Percentiles rank a stretch among this genome's conserved stretches.
These are phyloP conservation scores for Apogon talboti DNA, from an alignment of 2,797 vertebrate genomes.

Conservation along the genomic window DNA sequence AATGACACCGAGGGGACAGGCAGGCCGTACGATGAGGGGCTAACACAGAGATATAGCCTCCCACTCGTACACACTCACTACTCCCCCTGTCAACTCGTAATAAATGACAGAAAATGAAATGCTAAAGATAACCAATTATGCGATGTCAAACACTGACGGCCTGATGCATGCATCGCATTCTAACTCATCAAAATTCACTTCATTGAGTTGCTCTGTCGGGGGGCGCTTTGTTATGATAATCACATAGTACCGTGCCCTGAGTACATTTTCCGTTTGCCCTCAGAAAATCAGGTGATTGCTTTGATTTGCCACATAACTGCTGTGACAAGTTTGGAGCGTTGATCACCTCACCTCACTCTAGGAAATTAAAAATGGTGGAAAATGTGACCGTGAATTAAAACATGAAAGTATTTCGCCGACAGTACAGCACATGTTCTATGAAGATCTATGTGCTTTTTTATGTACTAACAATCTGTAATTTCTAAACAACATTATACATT, in stretches of 20 bases:
- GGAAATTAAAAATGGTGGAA: background rate
- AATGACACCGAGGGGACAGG: constrained; percentile 6
- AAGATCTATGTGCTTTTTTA: no score
- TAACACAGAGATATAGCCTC: background rate
- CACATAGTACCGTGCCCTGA: constrained; percentile 1
- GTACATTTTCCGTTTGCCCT: constrained; percentile 16
- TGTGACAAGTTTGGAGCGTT: constrained; percentile 4
- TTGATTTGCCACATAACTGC: background rate
- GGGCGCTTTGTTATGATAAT: constrained; percentile 27
- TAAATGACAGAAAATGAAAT: constrained; percentile 20
- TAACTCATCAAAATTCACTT: constrained; percentile 44
- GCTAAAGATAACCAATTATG: constrained; percentile 42
- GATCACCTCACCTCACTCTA: background rate
- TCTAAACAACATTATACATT: no score
- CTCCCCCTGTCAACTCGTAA: constrained; percentile 1
- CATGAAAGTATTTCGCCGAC: background rate
- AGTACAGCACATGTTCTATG: background rate
- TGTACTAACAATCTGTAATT: no score
- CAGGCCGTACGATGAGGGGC: background rate
- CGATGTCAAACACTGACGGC: constrained; percentile 23
- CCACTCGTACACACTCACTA: no score
- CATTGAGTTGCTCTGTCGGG: constrained; percentile 24
- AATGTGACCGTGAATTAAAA: background rate
- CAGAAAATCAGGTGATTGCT: constrained; percentile 1
- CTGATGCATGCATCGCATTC: constrained; percentile 21